phyloP scores from a whole-genome alignment of 2,113 vertebrate species.

The Odontesthes bonariensis region DNA sequence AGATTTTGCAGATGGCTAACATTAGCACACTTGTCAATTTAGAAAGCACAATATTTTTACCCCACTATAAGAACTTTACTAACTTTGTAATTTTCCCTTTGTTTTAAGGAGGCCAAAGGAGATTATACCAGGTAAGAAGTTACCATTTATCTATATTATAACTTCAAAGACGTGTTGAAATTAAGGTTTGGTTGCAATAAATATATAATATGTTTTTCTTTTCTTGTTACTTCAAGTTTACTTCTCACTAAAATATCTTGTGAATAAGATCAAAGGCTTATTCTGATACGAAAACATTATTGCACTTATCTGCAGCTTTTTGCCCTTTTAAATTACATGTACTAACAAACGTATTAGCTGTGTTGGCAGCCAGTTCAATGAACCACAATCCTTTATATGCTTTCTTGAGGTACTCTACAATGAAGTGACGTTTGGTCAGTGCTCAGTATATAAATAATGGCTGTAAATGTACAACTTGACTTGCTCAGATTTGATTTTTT shows the following conservation, averaged over 20 bases:
- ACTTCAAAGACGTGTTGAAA: neutral
- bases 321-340: too few relatives aligned
- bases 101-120: slow-evolving; percentile 93
- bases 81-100: slow-evolving; percentile 57
- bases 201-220: too few relatives aligned
- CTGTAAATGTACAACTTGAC: slow-evolving; percentile 83
- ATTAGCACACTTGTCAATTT: neutral
- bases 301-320: too few relatives aligned
- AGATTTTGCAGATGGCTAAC: neutral
- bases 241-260: too few relatives aligned
- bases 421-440: slow-evolving; percentile 54
- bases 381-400: too few relatives aligned
- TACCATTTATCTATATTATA: neutral
- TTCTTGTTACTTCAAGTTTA: neutral
- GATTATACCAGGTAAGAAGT: slow-evolving; percentile 93
- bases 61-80: neutral
- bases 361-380: neutral
- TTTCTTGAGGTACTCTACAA: slow-evolving; percentile 7
- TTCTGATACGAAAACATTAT: too few relatives aligned
- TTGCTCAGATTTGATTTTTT: slow-evolving; percentile 46
- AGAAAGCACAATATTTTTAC: neutral
- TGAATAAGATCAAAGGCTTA: too few relatives aligned
- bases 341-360: too few relatives aligned
- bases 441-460: slow-evolving; percentile 35
- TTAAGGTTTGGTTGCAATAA: too few relatives aligned